These are phyloP conservation scores for Oncopeltus fasciatus DNA, from an alignment of 1,140 invertebrate genomes.

Conservation along the genomic window DNA sequence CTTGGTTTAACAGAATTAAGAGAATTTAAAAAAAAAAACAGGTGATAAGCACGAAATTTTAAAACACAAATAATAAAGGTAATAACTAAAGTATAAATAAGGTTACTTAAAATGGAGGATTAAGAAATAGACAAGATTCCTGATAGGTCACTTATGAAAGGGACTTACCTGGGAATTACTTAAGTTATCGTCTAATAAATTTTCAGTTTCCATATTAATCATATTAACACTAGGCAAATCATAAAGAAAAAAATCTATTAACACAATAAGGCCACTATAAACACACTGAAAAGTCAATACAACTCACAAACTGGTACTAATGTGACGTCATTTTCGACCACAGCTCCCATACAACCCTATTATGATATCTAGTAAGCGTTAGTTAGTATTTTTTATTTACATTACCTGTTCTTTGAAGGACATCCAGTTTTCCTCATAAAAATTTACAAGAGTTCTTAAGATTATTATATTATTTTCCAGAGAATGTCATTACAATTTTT, in stretches of 20 bases:
- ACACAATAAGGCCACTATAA: slow-evolving; percentile 17
- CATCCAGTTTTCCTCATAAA: too few species aligned
- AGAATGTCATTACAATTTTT: too few species aligned
- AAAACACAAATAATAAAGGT: too few species aligned
- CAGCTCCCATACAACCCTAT: background rate
- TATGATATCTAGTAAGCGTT: background rate
- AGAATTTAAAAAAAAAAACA: too few species aligned
- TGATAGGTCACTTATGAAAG: background rate
- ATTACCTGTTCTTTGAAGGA: too few species aligned
- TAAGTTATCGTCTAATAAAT: slow-evolving; percentile 43
- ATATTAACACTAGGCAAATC: slow-evolving; percentile 28
- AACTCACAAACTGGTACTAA: slow-evolving; percentile 4
- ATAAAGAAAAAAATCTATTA: slow-evolving; percentile 19
- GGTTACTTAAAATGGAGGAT: background rate
- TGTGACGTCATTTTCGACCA: slow-evolving; percentile 12
- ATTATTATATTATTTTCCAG: too few species aligned
- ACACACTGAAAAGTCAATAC: slow-evolving; percentile 17
- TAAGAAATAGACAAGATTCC: slow-evolving; percentile 7
- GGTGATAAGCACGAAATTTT: too few species aligned
- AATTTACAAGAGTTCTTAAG: too few species aligned
- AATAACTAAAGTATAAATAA: too few species aligned
- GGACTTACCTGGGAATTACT: slow-evolving; percentile 39
- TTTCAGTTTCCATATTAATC: slow-evolving; percentile 52
- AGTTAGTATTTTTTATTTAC: background rate
- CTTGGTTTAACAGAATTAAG: too few species aligned